Conservation (phyloP, 2,888 invertebrate genomes). For the Platycnemis pennipes region DNA sequence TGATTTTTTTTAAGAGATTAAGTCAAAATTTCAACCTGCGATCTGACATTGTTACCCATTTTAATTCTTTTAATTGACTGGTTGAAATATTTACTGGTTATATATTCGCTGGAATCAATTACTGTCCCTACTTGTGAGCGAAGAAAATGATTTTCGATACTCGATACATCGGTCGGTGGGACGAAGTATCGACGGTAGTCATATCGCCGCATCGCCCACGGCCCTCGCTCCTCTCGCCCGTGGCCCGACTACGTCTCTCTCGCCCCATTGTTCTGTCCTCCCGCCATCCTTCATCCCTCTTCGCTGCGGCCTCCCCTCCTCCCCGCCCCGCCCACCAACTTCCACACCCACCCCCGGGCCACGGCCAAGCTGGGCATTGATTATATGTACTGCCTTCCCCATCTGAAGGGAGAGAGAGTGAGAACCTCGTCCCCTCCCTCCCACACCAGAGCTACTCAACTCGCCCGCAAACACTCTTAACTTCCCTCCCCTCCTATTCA, state of each 20-base stretch:
- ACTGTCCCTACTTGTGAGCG: too few species aligned
- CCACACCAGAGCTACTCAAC: neutral
- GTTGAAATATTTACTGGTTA: too few species aligned
- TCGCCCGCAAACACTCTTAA: neutral
- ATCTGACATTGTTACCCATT: too few species aligned
- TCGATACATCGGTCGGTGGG: neutral
- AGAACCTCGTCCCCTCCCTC: neutral
- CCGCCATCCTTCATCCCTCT: neutral
- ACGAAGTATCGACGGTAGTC: neutral
- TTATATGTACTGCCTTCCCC: neutral
- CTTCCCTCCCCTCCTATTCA: neutral
- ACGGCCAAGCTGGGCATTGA: neutral
- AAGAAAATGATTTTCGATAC: neutral
- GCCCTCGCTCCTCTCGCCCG: neutral
- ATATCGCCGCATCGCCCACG: neutral
- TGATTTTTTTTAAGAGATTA: too few species aligned
- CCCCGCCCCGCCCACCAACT: neutral
- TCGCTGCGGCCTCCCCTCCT: neutral
- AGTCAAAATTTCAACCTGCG: too few species aligned
- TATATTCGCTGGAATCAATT: too few species aligned
- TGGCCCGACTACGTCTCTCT: neutral
- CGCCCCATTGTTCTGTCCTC: slow-evolving; percentile 47
- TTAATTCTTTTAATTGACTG: too few species aligned
- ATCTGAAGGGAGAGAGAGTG: too few species aligned
- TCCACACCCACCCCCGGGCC: neutral